Conservation (phyloP, 2,113 vertebrate genomes). For the Myiagra hebetior region DNA sequence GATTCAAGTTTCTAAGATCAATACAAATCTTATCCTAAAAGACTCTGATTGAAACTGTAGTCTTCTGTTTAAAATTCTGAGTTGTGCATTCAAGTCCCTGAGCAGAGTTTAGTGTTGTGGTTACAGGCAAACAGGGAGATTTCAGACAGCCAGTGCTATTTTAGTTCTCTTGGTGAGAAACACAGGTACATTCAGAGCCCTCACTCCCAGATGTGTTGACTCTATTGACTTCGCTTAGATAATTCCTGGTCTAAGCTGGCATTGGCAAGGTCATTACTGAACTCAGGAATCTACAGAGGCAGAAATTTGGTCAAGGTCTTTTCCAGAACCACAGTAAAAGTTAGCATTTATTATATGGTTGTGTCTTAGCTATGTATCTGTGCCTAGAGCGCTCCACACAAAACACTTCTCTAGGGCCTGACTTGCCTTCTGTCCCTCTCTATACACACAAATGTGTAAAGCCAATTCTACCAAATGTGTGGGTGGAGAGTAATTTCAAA, state of each 20-base stretch:
- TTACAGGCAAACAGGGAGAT: neutral
- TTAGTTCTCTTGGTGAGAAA: neutral
- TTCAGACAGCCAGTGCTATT: neutral
- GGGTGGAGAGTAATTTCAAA: neutral
- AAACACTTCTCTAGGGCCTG: neutral
- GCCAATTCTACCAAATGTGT: neutral
- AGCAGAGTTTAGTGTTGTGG: neutral
- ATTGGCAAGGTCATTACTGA: neutral
- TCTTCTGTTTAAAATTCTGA: neutral
- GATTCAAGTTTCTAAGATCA: neutral
- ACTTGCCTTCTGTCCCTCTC: neutral
- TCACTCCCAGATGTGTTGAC: neutral
- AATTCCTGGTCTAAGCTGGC: neutral
- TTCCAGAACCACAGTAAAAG: neutral
- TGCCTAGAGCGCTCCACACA: neutral
- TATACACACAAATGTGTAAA: neutral
- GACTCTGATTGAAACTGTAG: neutral
- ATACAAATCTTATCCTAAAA: neutral
- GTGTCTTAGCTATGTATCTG: neutral
- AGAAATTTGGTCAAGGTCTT: rapidly evolving
- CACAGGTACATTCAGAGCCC: rapidly evolving
- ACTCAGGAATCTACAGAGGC: neutral
- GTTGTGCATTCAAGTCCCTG: neutral
- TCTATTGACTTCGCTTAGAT: neutral
- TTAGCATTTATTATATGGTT: neutral